Evolutionary conservation across 2,797 vertebrate genomes (phyloP).

Genomic region (Enteromius radiatus): DNA sequence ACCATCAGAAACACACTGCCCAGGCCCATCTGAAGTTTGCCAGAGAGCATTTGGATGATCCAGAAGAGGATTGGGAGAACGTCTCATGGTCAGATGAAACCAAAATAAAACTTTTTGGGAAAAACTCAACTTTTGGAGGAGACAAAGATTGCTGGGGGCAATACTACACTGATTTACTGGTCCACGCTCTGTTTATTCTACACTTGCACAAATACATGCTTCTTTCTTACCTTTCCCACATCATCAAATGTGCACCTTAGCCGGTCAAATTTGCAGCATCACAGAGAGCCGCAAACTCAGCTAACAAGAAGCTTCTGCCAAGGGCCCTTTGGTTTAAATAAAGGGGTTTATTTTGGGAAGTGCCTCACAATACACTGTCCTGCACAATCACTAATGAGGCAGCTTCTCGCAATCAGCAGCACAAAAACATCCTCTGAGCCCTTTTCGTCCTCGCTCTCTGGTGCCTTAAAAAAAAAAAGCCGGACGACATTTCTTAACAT

Average conservation of each 20-base stretch:
- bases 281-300: slow-evolving; percentile 79
- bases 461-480: slow-evolving; percentile 2
- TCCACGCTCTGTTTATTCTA: neutral
- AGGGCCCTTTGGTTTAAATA: slow-evolving; percentile 85
- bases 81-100: too few relatives aligned
- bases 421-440: slow-evolving; percentile 81
- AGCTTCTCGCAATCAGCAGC: slow-evolving; percentile 79
- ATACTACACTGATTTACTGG: neutral
- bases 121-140: too few relatives aligned
- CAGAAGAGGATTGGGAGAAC: too few relatives aligned
- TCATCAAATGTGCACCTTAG: slow-evolving; percentile 25
- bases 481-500: neutral
- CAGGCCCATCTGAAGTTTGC: too few relatives aligned
- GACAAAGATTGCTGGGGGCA: too few relatives aligned
- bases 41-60: too few relatives aligned
- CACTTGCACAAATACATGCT: neutral
- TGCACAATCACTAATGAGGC: slow-evolving; percentile 86
- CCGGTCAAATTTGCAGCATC: slow-evolving; percentile 11
- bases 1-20: too few relatives aligned
- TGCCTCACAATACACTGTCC: slow-evolving; percentile 87
- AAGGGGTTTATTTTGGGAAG: slow-evolving; percentile 88
- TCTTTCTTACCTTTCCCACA: slow-evolving; percentile 1
- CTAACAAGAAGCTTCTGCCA: slow-evolving; percentile 83
- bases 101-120: too few relatives aligned
- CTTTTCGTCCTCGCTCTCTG: slow-evolving; percentile 76